phyloP scores from a whole-genome alignment of 2,888 invertebrate genomes.

The Marasmarcha lunaedactyla region DNA sequence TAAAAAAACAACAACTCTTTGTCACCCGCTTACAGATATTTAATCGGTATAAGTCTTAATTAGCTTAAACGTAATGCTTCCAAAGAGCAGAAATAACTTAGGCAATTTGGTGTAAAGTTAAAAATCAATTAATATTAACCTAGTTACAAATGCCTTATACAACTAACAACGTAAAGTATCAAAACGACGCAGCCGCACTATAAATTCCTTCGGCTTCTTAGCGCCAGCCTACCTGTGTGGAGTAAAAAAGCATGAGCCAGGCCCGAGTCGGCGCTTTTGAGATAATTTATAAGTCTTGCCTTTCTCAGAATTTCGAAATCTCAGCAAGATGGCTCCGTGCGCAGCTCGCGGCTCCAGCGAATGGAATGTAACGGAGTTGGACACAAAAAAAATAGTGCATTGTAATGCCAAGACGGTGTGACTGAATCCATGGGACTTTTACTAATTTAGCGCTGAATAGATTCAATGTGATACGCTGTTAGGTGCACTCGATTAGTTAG shows the following conservation, averaged over 20 bases:
- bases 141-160: too few species aligned
- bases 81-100: too few species aligned
- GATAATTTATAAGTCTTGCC: conserved; percentile 68
- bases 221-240: conserved; percentile 63
- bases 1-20: too few species aligned
- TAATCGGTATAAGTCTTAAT: too few species aligned
- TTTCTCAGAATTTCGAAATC: conserved; percentile 70
- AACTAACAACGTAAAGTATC: neutral
- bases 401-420: conserved; percentile 36
- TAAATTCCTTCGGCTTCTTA: conserved; percentile 64
- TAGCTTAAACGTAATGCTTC: too few species aligned
- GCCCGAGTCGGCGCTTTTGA: conserved; percentile 66
- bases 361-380: conserved; percentile 67
- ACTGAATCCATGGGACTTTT: conserved; percentile 30
- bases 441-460: conserved; percentile 29
- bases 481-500: conserved; percentile 9
- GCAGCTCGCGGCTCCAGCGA: conserved; percentile 41
- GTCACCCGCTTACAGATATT: too few species aligned
- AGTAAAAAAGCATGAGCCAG: conserved; percentile 61
- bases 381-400: conserved; percentile 55
- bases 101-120: too few species aligned
- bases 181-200: conserved; percentile 19
- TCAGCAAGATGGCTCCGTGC: conserved; percentile 48
- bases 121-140: too few species aligned
- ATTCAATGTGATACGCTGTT: conserved; percentile 13